phyloP scores from a whole-genome alignment of 2,797 vertebrate species.

The Anableps anableps region DNA sequence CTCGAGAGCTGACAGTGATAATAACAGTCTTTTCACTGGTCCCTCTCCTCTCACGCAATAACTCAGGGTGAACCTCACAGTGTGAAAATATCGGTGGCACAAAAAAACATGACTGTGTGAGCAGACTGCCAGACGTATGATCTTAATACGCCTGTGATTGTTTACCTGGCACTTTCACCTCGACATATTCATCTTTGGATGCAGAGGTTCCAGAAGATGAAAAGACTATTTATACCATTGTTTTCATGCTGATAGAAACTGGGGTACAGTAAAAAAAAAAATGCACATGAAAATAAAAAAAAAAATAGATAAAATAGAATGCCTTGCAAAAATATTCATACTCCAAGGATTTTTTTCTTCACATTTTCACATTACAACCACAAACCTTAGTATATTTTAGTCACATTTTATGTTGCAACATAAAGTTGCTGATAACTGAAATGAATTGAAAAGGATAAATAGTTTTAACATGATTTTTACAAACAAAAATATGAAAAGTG shows the following conservation, averaged over 20 bases:
- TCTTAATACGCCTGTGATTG: neutral
- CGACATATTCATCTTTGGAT: neutral
- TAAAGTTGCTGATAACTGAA: neutral
- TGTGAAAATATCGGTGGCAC: constrained; percentile 3
- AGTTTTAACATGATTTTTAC: neutral
- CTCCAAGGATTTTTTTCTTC: neutral
- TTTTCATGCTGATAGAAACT: neutral
- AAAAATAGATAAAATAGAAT: neutral
- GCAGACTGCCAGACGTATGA: neutral
- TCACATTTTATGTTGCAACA: neutral
- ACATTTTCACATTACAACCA: neutral
- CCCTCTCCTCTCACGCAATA: neutral
- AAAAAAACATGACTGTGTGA: constrained; percentile 8
- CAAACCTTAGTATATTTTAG: neutral
- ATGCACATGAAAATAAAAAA: neutral
- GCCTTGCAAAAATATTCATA: neutral
- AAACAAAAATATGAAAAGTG: neutral
- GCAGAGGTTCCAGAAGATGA: neutral
- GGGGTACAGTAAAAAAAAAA: no score
- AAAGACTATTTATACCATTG: neutral
- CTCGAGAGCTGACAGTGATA: neutral
- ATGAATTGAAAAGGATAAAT: neutral
- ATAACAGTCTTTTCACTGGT: neutral
- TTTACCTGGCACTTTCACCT: neutral
- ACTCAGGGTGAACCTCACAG: constrained; percentile 2